phyloP scores from a whole-genome alignment of 2,888 invertebrate species.

The Trissolcus japonicus region DNA sequence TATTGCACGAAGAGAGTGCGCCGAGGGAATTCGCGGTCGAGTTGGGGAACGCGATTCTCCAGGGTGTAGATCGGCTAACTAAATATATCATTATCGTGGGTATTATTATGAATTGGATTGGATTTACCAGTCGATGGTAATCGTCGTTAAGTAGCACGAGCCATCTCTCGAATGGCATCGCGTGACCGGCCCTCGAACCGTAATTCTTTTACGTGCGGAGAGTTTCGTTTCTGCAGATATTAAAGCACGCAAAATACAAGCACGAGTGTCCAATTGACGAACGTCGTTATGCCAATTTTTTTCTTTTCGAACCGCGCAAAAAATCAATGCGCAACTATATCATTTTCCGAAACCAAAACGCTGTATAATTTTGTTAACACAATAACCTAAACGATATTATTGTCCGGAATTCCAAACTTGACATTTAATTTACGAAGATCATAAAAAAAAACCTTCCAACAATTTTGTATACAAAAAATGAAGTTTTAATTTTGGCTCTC shows the following conservation, averaged over 20 bases:
- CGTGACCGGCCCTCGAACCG: conserved; percentile 59
- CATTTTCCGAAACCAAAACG: no score
- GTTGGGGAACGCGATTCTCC: conserved; percentile 50
- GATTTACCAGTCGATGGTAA: conserved; percentile 53
- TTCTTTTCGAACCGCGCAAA: conserved; percentile 19
- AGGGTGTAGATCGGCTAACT: conserved; percentile 51
- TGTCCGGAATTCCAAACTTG: conserved; percentile 7
- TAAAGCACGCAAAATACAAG: conserved; percentile 49
- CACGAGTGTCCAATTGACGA: conserved; percentile 43
- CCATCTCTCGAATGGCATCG: conserved; percentile 69
- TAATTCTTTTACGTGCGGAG: conserved; percentile 48
- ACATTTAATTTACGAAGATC: background rate
- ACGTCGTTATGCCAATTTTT: conserved; percentile 42
- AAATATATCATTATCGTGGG: conserved; percentile 49
- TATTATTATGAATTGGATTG: conserved; percentile 54
- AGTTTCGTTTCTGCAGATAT: conserved; percentile 42
- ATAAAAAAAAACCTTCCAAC: no score
- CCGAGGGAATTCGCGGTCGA: conserved; percentile 36
- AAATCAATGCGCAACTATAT: conserved; percentile 21
- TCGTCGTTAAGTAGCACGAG: conserved; percentile 57
- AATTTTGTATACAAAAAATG: no score
- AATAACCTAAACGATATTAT: conserved; percentile 36
- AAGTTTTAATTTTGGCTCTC: no score
- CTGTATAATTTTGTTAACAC: conserved; percentile 47
- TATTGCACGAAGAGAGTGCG: conserved; percentile 8